Evolutionary conservation across 2,113 vertebrate species (phyloP).

Genomic region (Solenodon paradoxus): DNA sequence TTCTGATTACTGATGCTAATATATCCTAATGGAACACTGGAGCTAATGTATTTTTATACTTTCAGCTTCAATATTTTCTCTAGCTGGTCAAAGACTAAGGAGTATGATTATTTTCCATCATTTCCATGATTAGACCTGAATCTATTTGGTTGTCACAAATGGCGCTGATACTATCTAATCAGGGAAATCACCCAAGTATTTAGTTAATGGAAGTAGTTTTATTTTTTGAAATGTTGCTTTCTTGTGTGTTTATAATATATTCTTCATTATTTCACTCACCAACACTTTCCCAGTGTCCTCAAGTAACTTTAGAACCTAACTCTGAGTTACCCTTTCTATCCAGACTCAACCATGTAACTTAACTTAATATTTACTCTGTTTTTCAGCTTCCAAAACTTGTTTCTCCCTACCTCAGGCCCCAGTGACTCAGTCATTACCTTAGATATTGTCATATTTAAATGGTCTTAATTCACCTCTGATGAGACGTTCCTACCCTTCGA

Average conservation of each 20-base stretch:
- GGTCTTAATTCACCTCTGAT: neutral
- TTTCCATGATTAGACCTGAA: neutral
- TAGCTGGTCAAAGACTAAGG: slow-evolving; percentile 29
- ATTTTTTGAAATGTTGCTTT: neutral
- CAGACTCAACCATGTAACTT: neutral
- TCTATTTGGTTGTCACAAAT: neutral
- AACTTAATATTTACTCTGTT: neutral
- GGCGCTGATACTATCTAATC: neutral
- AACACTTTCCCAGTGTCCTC: neutral
- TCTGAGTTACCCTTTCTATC: neutral
- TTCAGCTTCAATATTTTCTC: slow-evolving; percentile 60
- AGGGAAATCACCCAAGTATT: neutral
- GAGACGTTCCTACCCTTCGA: neutral
- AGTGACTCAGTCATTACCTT: neutral
- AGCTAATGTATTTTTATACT: slow-evolving; percentile 59
- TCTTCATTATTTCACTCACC: neutral
- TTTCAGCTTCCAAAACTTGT: neutral
- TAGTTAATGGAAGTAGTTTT: neutral
- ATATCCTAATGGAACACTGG: slow-evolving; percentile 36
- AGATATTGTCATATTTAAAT: neutral
- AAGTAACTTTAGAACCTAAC: neutral
- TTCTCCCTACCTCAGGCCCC: neutral
- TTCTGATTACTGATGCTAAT: slow-evolving; percentile 69
- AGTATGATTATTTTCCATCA: neutral
- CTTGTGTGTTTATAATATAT: neutral